These are phyloP conservation scores for Pollenia griseotomentosa DNA, from an alignment of 2,888 invertebrate species.

Conservation along the genomic window DNA sequence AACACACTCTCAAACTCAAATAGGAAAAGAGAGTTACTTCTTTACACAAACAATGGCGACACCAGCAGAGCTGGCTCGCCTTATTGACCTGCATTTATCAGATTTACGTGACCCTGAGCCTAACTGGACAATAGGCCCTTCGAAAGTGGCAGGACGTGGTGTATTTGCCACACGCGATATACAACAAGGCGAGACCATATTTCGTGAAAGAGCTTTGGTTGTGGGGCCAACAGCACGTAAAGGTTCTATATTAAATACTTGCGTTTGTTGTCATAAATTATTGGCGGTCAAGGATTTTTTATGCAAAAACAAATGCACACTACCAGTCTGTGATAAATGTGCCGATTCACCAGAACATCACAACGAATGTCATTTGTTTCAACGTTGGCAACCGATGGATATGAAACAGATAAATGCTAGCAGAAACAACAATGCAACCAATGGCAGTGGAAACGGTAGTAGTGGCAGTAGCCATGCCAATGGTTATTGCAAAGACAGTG, in stretches of 20 bases:
- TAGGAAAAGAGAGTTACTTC: conserved; percentile 25
- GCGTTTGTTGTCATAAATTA: conserved; percentile 87
- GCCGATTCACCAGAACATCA: conserved; percentile 86
- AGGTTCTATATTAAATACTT: conserved; percentile 86
- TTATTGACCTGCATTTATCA: conserved; percentile 81
- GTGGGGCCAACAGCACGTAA: conserved; percentile 88
- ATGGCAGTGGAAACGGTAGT: neutral
- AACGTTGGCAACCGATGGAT: conserved; percentile 86
- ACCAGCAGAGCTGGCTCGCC: conserved; percentile 80
- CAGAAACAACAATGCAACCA: conserved; percentile 44
- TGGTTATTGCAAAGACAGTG: conserved; percentile 13
- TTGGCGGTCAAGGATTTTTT: conserved; percentile 83
- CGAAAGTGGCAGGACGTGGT: conserved; percentile 89
- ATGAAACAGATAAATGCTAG: conserved; percentile 66
- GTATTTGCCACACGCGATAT: conserved; percentile 89
- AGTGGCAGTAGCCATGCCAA: neutral
- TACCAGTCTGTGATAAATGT: conserved; percentile 89
- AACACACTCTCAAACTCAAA: conserved; percentile 16
- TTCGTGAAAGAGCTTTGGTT: conserved; percentile 89
- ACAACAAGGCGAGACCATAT: conserved; percentile 88
- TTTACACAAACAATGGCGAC: conserved; percentile 77
- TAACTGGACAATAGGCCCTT: conserved; percentile 87
- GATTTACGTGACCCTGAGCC: conserved; percentile 80
- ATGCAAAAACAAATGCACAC: conserved; percentile 88
- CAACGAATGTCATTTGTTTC: conserved; percentile 88